Conservation (phyloP, 1,140 invertebrate genomes). For the Dryas iulia region DNA sequence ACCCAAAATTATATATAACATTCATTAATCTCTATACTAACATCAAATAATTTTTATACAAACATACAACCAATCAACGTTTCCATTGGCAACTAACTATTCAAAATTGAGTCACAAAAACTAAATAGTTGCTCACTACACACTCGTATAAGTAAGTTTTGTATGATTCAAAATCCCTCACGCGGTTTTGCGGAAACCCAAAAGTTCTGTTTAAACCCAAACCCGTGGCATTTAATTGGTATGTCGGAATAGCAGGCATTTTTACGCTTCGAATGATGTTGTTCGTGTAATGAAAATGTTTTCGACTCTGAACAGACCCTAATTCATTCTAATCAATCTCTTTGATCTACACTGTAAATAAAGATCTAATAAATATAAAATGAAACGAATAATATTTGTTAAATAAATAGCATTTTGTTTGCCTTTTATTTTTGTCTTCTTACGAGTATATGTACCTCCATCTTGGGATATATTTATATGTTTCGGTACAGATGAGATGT, state of each 20-base stretch:
- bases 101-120: not conserved
- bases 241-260: conserved; percentile 18
- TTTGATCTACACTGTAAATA: conserved; percentile 4
- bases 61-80: not conserved
- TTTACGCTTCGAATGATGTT: conserved; percentile 27
- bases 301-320: not conserved
- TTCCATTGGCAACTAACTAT: not conserved
- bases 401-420: not conserved
- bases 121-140: not conserved
- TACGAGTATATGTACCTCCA: too few species aligned
- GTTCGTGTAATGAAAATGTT: conserved; percentile 29
- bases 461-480: too few species aligned
- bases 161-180: conserved; percentile 10
- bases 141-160: not conserved
- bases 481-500: too few species aligned
- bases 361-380: not conserved
- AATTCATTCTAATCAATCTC: conserved; percentile 23
- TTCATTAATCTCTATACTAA: too few species aligned
- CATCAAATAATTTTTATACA: not conserved
- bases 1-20: too few species aligned
- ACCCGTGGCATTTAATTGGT: conserved; percentile 8
- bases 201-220: conserved; percentile 11
- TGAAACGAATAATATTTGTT: not conserved
- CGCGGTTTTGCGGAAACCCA: conserved; percentile 7
- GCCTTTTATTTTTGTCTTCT: not conserved